A percentile compares a stretch with the other conserved stretches of the same genome.
These are phyloP conservation scores for Andrena bucephala DNA, from an alignment of 2,888 invertebrate genomes.

Conservation along the genomic window DNA sequence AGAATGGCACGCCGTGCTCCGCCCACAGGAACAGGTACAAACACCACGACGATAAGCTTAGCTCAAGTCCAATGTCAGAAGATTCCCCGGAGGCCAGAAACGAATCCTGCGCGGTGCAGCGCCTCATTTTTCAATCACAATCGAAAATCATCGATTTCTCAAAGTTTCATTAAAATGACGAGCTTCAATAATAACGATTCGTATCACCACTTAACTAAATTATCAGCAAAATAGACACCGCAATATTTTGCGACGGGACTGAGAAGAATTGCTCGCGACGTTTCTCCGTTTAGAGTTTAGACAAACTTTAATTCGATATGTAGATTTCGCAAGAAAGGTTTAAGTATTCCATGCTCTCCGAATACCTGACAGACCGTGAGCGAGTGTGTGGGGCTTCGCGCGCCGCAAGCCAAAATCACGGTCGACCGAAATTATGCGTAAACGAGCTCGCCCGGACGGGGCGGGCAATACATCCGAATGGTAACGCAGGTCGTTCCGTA, in stretches of 20 bases:
- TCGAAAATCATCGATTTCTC: constrained; percentile 23
- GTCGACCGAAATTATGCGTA: constrained; percentile 52
- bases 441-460: constrained; percentile 41
- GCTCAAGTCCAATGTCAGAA: constrained; percentile 68
- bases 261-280: background rate
- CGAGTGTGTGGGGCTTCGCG: constrained; percentile 29
- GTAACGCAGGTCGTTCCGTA: constrained; percentile 54
- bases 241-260: background rate
- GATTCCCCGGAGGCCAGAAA: constrained; percentile 59
- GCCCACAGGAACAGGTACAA: constrained; percentile 79
- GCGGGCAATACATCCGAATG: constrained; percentile 62
- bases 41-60: constrained; percentile 66
- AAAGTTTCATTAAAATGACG: background rate
- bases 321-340: background rate
- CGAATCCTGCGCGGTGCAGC: constrained; percentile 34
- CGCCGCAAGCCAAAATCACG: constrained; percentile 53
- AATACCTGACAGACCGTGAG: constrained; percentile 6
- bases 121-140: constrained; percentile 33
- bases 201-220: background rate
- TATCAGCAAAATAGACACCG: background rate
- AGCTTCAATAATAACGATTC: background rate
- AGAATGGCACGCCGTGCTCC: constrained; percentile 83
- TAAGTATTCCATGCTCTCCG: background rate
- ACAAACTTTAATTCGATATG: background rate
- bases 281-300: background rate